phyloP scores from a whole-genome alignment of 1,140 invertebrate species.

The Oryctes rhinoceros region DNA sequence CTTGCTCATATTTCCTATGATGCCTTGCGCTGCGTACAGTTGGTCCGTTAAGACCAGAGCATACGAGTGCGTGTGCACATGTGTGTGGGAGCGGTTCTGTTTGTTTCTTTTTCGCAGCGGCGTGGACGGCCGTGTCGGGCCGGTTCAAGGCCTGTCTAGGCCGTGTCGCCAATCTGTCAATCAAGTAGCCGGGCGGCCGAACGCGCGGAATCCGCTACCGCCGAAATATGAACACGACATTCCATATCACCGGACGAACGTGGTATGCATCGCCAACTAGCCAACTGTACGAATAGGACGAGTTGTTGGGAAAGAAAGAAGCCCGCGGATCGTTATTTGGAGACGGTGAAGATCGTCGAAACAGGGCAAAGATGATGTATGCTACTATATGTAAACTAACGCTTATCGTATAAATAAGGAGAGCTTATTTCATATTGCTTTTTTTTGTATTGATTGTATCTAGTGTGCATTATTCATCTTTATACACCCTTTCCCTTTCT shows the following conservation, averaged over 20 bases:
- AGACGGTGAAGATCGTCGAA: not conserved
- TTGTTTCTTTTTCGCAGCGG: not conserved
- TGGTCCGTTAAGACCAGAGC: not conserved
- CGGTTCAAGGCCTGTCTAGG: constrained; percentile 46
- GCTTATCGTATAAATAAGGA: too few relatives aligned
- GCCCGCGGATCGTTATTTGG: not conserved
- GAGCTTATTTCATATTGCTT: too few relatives aligned
- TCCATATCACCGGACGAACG: constrained; percentile 41
- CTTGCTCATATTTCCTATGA: too few relatives aligned
- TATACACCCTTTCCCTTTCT: too few relatives aligned
- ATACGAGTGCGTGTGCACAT: not conserved
- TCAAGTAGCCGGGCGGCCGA: constrained; percentile 38
- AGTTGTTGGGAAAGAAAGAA: not conserved
- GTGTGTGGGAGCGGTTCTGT: not conserved
- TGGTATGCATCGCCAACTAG: constrained; percentile 42
- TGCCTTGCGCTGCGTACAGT: too few relatives aligned
- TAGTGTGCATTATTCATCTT: too few relatives aligned
- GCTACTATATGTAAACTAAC: too few relatives aligned
- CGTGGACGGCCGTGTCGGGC: constrained; percentile 33
- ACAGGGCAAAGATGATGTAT: too few relatives aligned
- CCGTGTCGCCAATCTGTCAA: constrained; percentile 47
- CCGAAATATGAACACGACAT: constrained; percentile 45
- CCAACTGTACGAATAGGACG: not conserved
- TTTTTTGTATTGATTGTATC: too few relatives aligned
- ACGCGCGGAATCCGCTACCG: constrained; percentile 36